These are phyloP conservation scores for Panorpa germanica DNA, from an alignment of 2,888 invertebrate genomes.

Conservation along the genomic window DNA sequence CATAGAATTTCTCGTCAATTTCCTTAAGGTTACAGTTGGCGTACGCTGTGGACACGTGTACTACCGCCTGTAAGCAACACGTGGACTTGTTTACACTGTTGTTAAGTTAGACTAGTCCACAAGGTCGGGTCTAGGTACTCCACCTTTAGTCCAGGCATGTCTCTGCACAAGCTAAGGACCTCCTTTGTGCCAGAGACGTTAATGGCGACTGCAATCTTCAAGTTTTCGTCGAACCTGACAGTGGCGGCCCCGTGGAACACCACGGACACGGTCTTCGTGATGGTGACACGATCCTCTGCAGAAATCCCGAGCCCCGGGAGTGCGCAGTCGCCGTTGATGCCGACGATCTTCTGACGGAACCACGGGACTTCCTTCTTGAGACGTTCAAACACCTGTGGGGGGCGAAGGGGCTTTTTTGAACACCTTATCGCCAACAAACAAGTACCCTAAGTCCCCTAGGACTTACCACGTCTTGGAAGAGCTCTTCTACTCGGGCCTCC, in stretches of 20 bases:
- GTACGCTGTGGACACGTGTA: constrained; percentile 52
- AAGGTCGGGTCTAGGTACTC: too few relatives aligned
- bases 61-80: constrained; percentile 22
- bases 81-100: constrained; percentile 5
- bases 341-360: constrained; percentile 21
- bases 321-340: constrained; percentile 23
- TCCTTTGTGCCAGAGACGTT: constrained; percentile 47
- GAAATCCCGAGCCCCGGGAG: constrained; percentile 22
- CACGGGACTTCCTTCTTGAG: constrained; percentile 15
- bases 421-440: too few relatives aligned
- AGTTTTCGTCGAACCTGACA: constrained; percentile 54
- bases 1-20: constrained; percentile 24
- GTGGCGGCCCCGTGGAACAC: constrained; percentile 86
- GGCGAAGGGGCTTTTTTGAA: too few relatives aligned
- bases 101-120: too few relatives aligned
- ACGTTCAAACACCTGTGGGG: constrained; percentile 15
- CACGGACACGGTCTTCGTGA: constrained; percentile 25
- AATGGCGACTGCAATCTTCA: constrained; percentile 44
- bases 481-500: constrained; percentile 35
- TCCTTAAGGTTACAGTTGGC: constrained; percentile 32
- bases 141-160: constrained; percentile 41
- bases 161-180: constrained; percentile 39
- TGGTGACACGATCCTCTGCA: constrained; percentile 17
- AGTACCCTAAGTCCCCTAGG: too few relatives aligned
- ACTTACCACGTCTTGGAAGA: constrained; percentile 41